Base-by-base conservation (phyloP, 2,888 invertebrate genomes). In the Parascotia fuliginaria region DNA sequence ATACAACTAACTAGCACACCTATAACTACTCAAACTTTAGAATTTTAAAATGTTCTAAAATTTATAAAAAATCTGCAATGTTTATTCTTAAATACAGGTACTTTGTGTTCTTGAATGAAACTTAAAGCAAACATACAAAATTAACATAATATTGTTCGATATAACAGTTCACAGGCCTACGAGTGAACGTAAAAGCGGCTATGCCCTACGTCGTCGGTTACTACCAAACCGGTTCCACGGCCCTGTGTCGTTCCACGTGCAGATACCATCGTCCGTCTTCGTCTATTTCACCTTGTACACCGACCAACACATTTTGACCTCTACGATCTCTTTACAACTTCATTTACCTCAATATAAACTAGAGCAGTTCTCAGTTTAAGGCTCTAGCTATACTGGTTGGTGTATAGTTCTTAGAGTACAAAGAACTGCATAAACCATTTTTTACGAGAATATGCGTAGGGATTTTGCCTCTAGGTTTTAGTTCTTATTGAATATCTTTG, bases 221-320 rank as follows among this genome's bases (percentile, higher is more conserved):
- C 85, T 81, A 81, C 63, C 70, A 57, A 89, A 90, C 89, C 89
- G 88, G 89, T 89, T 81, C 62, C 49, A 41, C 67, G 54, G 75
- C 82, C 81, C 81, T 79, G 65, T 55, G 72, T 65, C 63, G 61
- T 63, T 75, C 82, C 86, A 85, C 86, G 87, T 88, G 87, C 79
- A 83, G 83, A 83, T 83, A 84, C 67, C 73, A 81, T 82, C 81
- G 81, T 87, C 79, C 86, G 79, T 87, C 87, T 86, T 87, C 88
- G 81, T 89, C 89, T 87, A 85, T 87, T 85, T 86, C 83, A 79
- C 77, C 75, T 75, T 67, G 65, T 70, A 69, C 57, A 47, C 44
- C 50, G 48, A 65, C 66, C 67, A 69, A 45, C 44, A 43, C 36
- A 52, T 55, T 31, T 22, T 44, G 72, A 71, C 72, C 81, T 67